A percentile compares a stretch with the other conserved stretches of the same genome.
These are phyloP conservation scores for Coranthus polyacanthus DNA, from an alignment of 2,797 vertebrate genomes.

Conservation along the genomic window DNA sequence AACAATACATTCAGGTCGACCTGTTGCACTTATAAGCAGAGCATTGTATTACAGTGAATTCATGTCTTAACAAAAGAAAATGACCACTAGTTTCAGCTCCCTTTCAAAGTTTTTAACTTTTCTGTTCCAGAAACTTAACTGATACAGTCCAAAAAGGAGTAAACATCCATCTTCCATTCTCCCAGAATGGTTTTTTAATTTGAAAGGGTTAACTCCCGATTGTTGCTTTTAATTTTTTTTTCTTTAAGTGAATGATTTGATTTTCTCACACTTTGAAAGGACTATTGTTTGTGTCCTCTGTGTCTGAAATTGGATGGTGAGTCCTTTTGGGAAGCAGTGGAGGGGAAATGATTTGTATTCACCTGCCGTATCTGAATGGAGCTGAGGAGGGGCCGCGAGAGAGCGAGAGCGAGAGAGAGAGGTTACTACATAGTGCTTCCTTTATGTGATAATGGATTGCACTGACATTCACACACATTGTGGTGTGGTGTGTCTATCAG, in stretches of 20 bases:
- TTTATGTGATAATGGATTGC: slow-evolving; percentile 81
- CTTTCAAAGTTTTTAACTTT: slow-evolving; percentile 1
- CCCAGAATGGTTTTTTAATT: slow-evolving; percentile 32
- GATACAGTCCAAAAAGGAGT: too few species aligned
- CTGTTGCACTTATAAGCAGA: too few species aligned
- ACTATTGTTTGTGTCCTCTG: slow-evolving; percentile 80
- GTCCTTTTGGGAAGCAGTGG: slow-evolving; percentile 79
- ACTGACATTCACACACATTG: slow-evolving; percentile 78
- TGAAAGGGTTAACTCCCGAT: slow-evolving; percentile 52
- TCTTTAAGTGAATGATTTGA: slow-evolving; percentile 73
- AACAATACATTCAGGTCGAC: too few species aligned
- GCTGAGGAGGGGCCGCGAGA: slow-evolving; percentile 70
- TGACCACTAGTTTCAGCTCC: too few species aligned
- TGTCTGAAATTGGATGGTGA: slow-evolving; percentile 81
- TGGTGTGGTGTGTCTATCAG: slow-evolving; percentile 69
- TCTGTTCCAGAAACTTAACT: neutral
- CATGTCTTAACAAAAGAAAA: too few species aligned
- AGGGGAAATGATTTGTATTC: slow-evolving; percentile 88
- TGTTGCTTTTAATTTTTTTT: slow-evolving; percentile 38
- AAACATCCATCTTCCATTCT: slow-evolving; percentile 12
- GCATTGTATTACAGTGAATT: too few species aligned
- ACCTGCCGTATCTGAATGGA: slow-evolving; percentile 85
- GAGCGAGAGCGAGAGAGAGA: slow-evolving; percentile 30
- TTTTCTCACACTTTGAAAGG: slow-evolving; percentile 86
- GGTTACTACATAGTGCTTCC: slow-evolving; percentile 70